Conservation (phyloP, 2,113 vertebrate genomes). For the Centropus unirufus region DNA sequence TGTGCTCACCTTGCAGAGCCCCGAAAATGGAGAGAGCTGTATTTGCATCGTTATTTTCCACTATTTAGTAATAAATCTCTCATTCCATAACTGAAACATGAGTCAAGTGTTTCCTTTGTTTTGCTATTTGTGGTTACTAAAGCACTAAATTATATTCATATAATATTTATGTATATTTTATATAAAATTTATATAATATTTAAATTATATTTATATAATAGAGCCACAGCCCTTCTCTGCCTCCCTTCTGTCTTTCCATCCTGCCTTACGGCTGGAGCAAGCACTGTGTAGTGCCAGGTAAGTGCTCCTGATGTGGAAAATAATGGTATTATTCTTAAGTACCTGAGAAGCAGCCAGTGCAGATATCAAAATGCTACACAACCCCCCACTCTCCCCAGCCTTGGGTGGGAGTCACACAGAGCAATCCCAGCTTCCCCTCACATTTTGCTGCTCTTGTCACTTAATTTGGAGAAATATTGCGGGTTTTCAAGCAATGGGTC, state of each 20-base stretch:
- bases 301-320: neutral
- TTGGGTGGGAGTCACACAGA: neutral
- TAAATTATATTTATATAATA: neutral
- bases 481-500: neutral
- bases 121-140: neutral
- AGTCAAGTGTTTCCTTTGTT: neutral
- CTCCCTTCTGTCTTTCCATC: neutral
- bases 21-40: neutral
- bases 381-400: neutral
- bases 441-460: neutral
- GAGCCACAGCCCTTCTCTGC: neutral
- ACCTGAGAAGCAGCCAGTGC: neutral
- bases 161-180: too few relatives aligned
- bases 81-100: neutral
- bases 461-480: neutral
- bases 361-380: neutral
- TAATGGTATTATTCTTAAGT: neutral
- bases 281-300: fast-evolving
- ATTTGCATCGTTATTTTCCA: neutral
- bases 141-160: neutral
- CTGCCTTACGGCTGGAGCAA: neutral
- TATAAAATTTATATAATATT: too few relatives aligned
- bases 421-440: neutral
- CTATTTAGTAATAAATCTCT: neutral
- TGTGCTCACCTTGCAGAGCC: neutral